Evolutionary conservation across 2,888 invertebrate species (phyloP).

Genomic region (Asteroscopus sphinx): DNA sequence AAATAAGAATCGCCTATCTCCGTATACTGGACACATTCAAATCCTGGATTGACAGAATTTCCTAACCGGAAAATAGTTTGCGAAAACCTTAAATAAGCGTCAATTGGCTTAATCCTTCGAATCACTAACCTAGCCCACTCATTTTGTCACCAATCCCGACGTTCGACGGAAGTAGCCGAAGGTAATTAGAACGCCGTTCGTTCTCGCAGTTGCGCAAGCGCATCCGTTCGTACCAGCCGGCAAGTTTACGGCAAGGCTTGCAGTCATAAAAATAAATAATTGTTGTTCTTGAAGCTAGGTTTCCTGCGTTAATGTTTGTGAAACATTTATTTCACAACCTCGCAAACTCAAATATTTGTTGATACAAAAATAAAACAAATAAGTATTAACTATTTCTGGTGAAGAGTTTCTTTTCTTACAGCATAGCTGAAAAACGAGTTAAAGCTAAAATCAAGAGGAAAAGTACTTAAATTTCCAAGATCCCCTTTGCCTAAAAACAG

Average conservation of each 20-base stretch:
- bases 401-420: no score
- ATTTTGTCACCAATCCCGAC: constrained; percentile 50
- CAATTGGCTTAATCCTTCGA: constrained; percentile 31
- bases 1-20: no score
- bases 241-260: constrained; percentile 35
- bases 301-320: constrained; percentile 30
- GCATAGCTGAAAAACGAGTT: no score
- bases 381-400: no score
- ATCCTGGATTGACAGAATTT: background rate
- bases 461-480: no score
- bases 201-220: constrained; percentile 62
- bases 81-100: constrained; percentile 8
- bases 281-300: constrained; percentile 29
- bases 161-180: constrained; percentile 49
- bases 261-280: constrained; percentile 36
- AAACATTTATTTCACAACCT: constrained; percentile 31
- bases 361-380: background rate
- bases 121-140: constrained; percentile 42
- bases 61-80: background rate
- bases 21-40: no score
- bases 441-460: no score
- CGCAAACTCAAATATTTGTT: constrained; percentile 28
- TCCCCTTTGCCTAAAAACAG: no score
- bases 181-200: constrained; percentile 59
- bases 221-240: constrained; percentile 55